Percentiles rank a stretch among this genome's conserved stretches.
Evolutionary conservation across 2,888 invertebrate genomes (phyloP).

Genomic region (Phyllotreta striolata): DNA sequence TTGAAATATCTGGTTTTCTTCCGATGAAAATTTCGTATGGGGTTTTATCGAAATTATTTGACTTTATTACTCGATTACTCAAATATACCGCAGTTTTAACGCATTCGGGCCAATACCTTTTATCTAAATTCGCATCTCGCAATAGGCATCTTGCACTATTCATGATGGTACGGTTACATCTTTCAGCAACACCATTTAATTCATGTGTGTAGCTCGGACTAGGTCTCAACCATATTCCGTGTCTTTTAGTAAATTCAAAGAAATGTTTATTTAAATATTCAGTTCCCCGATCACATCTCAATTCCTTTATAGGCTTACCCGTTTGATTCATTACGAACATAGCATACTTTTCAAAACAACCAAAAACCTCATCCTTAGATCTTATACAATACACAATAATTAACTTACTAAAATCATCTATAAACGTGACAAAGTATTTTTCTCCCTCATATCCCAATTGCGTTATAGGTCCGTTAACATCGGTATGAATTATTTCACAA

Average conservation of each 20-base stretch:
- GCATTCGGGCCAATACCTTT: conserved; percentile 26
- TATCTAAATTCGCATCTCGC: conserved; percentile 20
- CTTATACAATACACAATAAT: conserved; percentile 9
- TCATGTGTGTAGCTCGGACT: conserved; percentile 24
- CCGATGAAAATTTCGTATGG: conserved; percentile 26
- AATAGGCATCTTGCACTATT: conserved; percentile 28
- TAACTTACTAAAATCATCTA: conserved; percentile 15
- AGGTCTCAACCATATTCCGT: conserved; percentile 20
- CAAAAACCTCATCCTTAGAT: conserved; percentile 14
- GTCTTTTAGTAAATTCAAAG: conserved; percentile 10
- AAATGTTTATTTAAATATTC: conserved; percentile 15
- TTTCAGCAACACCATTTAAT: conserved; percentile 28
- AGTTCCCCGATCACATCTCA: conserved; percentile 19
- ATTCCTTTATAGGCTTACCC: too few relatives aligned
- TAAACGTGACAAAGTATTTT: too few relatives aligned
- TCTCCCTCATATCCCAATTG: conserved; percentile 13
- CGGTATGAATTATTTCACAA: conserved; percentile 15
- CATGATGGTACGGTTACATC: conserved; percentile 25
- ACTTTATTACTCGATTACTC: conserved; percentile 14
- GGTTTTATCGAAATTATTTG: conserved; percentile 21
- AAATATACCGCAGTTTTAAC: conserved; percentile 26
- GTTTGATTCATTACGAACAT: too few relatives aligned
- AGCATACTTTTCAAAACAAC: too few relatives aligned
- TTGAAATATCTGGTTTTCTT: conserved; percentile 26
- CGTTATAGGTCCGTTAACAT: conserved; percentile 16